Conservation (phyloP, 2,113 vertebrate species). For the Catharus minimus region DNA sequence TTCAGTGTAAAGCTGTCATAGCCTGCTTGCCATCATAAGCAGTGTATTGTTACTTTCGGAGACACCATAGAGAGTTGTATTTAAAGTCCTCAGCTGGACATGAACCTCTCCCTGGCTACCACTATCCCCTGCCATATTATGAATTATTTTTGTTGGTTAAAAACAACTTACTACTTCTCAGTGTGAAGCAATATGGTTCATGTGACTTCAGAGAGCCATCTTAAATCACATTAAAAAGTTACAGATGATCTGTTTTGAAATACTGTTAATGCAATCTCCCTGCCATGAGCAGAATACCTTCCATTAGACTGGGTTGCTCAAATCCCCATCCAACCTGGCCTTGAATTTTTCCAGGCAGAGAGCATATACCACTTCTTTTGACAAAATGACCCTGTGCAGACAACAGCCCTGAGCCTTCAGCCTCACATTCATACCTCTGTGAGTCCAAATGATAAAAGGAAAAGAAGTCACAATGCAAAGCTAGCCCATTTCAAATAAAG, state of each 20-base stretch:
- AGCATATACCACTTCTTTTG: not conserved
- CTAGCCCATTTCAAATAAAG: not conserved
- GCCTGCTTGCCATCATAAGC: not conserved
- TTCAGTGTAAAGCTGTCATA: not conserved
- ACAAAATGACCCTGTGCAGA: not conserved
- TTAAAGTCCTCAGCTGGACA: not conserved
- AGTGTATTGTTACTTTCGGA: not conserved
- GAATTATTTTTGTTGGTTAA: not conserved
- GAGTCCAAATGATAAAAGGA: not conserved
- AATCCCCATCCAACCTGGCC: not conserved
- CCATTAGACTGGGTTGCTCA: not conserved
- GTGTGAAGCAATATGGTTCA: not conserved
- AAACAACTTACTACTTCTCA: not conserved
- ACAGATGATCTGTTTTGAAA: not conserved
- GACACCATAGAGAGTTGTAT: fast-evolving
- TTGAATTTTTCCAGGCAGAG: not conserved
- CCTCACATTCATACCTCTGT: not conserved
- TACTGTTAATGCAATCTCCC: not conserved
- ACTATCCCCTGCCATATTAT: not conserved
- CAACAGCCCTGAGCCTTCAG: not conserved
- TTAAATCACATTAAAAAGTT: not conserved
- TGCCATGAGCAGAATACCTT: not conserved
- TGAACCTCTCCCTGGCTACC: not conserved
- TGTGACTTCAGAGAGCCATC: not conserved
- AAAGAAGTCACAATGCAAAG: not conserved